phyloP scores from a whole-genome alignment of 2,888 invertebrate species.

The Parnassius glacialis region DNA sequence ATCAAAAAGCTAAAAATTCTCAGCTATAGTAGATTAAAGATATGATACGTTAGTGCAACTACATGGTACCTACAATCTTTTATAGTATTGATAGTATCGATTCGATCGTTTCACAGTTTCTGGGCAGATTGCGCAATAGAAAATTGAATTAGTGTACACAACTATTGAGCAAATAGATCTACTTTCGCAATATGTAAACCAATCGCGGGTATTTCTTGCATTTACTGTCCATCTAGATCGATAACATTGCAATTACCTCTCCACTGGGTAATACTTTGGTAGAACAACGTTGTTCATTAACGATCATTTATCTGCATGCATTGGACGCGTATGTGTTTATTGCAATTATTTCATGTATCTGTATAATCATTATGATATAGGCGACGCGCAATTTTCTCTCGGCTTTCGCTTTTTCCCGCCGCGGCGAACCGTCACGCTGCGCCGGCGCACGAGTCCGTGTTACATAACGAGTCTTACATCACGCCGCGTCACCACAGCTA shows the following conservation, averaged over 20 bases:
- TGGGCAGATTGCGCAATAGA: constrained; percentile 11
- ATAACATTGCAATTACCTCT: constrained; percentile 14
- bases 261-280: constrained; percentile 5
- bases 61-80: constrained; percentile 5
- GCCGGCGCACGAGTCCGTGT: constrained; percentile 42
- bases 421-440: constrained; percentile 27
- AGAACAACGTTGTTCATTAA: constrained; percentile 2
- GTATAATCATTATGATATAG: background rate
- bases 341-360: constrained; percentile 7
- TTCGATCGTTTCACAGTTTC: constrained; percentile 10
- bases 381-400: constrained; percentile 58
- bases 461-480: constrained; percentile 72
- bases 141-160: constrained; percentile 12
- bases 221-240: constrained; percentile 10
- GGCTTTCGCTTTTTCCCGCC: constrained; percentile 71
- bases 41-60: background rate
- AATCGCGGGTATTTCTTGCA: constrained; percentile 14
- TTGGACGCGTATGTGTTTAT: background rate
- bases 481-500: constrained; percentile 72
- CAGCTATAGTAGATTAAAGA: too few relatives aligned
- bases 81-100: constrained; percentile 2
- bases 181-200: constrained; percentile 18
- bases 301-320: background rate
- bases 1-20: too few relatives aligned
- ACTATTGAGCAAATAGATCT: constrained; percentile 19